Conservation (phyloP, 2,113 vertebrate genomes). For the Acanthochromis polyacanthus region DNA sequence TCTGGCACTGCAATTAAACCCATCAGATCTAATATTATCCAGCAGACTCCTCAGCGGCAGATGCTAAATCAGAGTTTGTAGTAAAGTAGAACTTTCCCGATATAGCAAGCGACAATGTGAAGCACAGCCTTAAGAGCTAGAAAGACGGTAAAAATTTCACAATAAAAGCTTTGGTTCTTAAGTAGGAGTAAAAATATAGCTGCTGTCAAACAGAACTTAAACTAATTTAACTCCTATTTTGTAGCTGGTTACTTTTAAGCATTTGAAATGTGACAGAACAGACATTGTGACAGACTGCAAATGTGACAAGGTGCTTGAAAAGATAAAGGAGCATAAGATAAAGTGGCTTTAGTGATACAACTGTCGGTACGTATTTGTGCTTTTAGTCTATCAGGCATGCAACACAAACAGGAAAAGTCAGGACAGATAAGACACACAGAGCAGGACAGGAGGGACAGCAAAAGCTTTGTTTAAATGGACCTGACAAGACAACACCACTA, state of each 20-base stretch:
- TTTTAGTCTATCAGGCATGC: too few species aligned
- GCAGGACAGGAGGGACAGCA: too few species aligned
- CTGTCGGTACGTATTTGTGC: too few species aligned
- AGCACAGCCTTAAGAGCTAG: neutral
- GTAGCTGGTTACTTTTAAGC: neutral
- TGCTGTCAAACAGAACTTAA: neutral
- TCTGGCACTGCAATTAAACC: slow-evolving; percentile 70
- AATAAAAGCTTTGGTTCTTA: neutral
- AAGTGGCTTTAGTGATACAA: neutral
- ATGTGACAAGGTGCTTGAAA: neutral
- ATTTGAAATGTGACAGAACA: neutral
- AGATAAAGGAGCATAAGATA: neutral
- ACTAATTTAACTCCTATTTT: neutral
- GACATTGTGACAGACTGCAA: neutral
- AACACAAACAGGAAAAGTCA: too few species aligned
- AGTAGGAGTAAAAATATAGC: neutral
- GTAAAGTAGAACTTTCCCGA: slow-evolving; percentile 64
- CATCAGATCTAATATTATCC: slow-evolving; percentile 70
- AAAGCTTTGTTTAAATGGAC: too few species aligned
- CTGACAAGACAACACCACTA: too few species aligned
- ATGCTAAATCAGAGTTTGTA: slow-evolving; percentile 64
- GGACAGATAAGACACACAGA: too few species aligned
- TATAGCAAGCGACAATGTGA: slow-evolving; percentile 33
- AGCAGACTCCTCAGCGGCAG: slow-evolving; percentile 62
- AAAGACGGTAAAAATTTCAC: neutral